phyloP scores from a whole-genome alignment of 1,140 invertebrate genomes.

The Drosophila leontia region DNA sequence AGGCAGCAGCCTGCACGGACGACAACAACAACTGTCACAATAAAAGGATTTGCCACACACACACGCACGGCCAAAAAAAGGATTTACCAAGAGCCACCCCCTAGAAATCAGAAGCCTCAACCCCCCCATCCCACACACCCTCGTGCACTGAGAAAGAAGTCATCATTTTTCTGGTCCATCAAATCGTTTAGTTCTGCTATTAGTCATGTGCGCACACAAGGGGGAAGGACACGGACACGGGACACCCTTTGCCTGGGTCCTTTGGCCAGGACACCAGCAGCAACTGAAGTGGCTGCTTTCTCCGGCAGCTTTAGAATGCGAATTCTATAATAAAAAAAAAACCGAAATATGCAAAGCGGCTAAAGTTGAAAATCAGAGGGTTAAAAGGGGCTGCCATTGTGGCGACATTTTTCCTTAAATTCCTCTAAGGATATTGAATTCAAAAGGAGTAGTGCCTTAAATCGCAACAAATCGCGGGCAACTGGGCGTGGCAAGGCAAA shows the following conservation, averaged over 20 bases:
- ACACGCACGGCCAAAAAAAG: slow-evolving; percentile 17
- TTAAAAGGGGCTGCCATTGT: slow-evolving; percentile 15
- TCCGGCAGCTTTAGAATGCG: slow-evolving; percentile 33
- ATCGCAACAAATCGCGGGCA: slow-evolving; percentile 57
- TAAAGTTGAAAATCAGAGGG: slow-evolving; percentile 9
- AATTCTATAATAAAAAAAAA: slow-evolving; percentile 72
- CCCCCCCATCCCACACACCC: background rate
- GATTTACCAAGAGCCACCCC: slow-evolving; percentile 27
- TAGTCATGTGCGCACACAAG: slow-evolving; percentile 69
- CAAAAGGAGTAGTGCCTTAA: background rate
- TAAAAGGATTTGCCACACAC: slow-evolving; percentile 75
- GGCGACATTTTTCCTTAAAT: slow-evolving; percentile 67
- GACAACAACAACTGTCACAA: slow-evolving; percentile 82
- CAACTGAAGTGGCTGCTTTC: slow-evolving; percentile 60
- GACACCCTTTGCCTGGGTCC: background rate
- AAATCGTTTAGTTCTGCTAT: slow-evolving; percentile 85
- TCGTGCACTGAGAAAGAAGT: slow-evolving; percentile 66
- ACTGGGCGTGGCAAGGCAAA: background rate
- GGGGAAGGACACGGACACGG: background rate
- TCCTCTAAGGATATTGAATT: slow-evolving; percentile 1
- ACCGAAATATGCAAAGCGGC: slow-evolving; percentile 76
- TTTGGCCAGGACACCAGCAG: slow-evolving; percentile 8
- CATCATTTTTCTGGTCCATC: slow-evolving; percentile 85
- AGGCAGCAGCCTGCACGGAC: slow-evolving; percentile 30
- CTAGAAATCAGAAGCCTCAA: background rate